Percentiles rank a stretch among this genome's conserved stretches.
These are phyloP conservation scores for Eupithecia tripunctaria DNA, from an alignment of 2,888 invertebrate species.

Conservation along the genomic window DNA sequence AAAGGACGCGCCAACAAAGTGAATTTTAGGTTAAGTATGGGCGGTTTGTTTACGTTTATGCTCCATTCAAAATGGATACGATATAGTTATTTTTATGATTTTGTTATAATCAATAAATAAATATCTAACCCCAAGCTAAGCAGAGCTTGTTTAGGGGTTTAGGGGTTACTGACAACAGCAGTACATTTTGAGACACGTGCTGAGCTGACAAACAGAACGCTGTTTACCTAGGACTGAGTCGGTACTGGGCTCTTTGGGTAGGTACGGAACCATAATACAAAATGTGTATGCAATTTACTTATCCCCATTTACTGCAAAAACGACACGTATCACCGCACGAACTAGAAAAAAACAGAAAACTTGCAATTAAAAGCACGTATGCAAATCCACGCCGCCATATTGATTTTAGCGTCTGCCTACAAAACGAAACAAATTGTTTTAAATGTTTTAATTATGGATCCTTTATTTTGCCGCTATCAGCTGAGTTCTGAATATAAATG, in stretches of 20 bases:
- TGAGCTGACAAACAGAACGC: background rate
- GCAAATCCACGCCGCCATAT: slow-evolving; percentile 62
- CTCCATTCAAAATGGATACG: too few species aligned
- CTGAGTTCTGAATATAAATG: slow-evolving; percentile 63
- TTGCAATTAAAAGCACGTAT: slow-evolving; percentile 69
- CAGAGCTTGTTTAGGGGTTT: too few species aligned
- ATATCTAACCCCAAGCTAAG: too few species aligned
- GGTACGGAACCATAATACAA: background rate
- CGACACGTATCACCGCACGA: slow-evolving; percentile 40
- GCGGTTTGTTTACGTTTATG: too few species aligned
- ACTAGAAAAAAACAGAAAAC: slow-evolving; percentile 53
- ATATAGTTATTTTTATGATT: background rate
- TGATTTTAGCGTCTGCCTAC: slow-evolving; percentile 55
- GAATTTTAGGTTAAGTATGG: too few species aligned
- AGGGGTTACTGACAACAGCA: too few species aligned
- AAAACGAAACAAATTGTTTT: slow-evolving; percentile 69
- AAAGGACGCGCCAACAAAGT: too few species aligned
- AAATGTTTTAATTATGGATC: slow-evolving; percentile 74
- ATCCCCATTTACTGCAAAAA: slow-evolving; percentile 49
- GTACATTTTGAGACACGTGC: too few species aligned
- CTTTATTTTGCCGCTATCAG: slow-evolving; percentile 58
- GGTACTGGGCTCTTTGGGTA: background rate
- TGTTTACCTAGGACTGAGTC: background rate
- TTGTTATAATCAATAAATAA: background rate
- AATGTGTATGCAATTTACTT: slow-evolving; percentile 28